phyloP scores from a whole-genome alignment of 2,888 invertebrate species.

The Bombyx huttoni region DNA sequence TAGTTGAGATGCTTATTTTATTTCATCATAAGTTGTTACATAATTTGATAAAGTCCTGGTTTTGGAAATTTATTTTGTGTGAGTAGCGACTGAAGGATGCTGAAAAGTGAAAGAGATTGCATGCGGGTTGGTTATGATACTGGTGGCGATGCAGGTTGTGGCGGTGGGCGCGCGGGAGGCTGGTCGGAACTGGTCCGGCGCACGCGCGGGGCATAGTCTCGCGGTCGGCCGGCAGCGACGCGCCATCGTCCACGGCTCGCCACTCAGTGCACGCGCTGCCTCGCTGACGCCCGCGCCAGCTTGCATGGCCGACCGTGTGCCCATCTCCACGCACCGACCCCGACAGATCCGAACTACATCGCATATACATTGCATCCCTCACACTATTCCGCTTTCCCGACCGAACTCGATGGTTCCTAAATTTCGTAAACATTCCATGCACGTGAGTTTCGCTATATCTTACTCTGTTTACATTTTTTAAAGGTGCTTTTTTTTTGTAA shows the following conservation, averaged over 20 bases:
- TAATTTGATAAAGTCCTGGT: too few relatives aligned
- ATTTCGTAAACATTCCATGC: slow-evolving; percentile 21
- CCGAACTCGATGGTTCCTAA: slow-evolving; percentile 5
- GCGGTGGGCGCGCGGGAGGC: slow-evolving; percentile 35
- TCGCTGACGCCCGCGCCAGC: slow-evolving; percentile 52
- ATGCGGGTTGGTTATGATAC: slow-evolving; percentile 10
- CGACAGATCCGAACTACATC: slow-evolving; percentile 18
- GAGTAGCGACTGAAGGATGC: too few relatives aligned
- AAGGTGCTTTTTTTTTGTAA: slow-evolving; percentile 32
- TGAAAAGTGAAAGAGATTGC: neutral
- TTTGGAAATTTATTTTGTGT: too few relatives aligned
- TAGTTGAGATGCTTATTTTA: too few relatives aligned
- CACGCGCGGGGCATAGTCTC: slow-evolving; percentile 54
- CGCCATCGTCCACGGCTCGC: slow-evolving; percentile 32
- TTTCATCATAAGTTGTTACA: too few relatives aligned
- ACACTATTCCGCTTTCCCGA: slow-evolving; percentile 8
- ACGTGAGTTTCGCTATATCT: slow-evolving; percentile 23
- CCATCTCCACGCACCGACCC: slow-evolving; percentile 20
- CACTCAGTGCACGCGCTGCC: slow-evolving; percentile 64
- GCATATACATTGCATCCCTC: slow-evolving; percentile 17
- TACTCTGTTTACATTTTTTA: slow-evolving; percentile 26
- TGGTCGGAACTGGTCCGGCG: slow-evolving; percentile 58
- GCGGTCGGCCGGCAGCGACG: slow-evolving; percentile 34
- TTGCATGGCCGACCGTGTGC: slow-evolving; percentile 33
- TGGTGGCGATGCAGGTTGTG: slow-evolving; percentile 13